Percentiles rank a stretch among this genome's conserved stretches.
These are phyloP conservation scores for Melanogrammus aeglefinus DNA, from an alignment of 2,797 vertebrate genomes.

Conservation along the genomic window DNA sequence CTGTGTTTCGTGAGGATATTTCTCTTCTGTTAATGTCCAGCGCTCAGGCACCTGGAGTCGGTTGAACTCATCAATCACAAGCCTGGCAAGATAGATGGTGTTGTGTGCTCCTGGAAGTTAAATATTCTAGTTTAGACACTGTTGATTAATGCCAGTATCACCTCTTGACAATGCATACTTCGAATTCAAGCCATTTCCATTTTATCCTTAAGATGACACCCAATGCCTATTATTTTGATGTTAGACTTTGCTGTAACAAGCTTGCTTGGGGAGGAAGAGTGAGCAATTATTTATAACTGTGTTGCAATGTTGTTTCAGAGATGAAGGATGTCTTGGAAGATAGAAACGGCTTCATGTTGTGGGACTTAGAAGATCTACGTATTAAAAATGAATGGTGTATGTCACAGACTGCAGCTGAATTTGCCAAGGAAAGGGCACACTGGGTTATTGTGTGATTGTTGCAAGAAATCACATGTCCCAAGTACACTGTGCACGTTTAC, in stretches of 20 bases:
- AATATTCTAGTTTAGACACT: slow-evolving; percentile 21
- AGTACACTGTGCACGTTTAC: slow-evolving; percentile 44
- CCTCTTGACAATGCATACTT: slow-evolving; percentile 22
- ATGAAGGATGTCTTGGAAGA: slow-evolving; percentile 49
- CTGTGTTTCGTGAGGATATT: slow-evolving; percentile 52
- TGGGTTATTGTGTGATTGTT: slow-evolving; percentile 14
- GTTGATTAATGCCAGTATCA: not conserved
- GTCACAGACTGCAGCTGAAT: slow-evolving; percentile 33
- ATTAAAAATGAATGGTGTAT: slow-evolving; percentile 49
- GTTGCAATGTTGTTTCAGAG: slow-evolving; percentile 51
- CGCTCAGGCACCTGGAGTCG: slow-evolving; percentile 46
- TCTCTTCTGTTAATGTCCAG: slow-evolving; percentile 39
- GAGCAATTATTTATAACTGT: slow-evolving; percentile 61
- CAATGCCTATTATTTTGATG: slow-evolving; percentile 6
- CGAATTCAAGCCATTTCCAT: slow-evolving; percentile 6
- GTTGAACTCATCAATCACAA: slow-evolving; percentile 49
- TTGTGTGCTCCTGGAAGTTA: not conserved
- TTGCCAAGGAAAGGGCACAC: slow-evolving; percentile 34
- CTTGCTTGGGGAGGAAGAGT: slow-evolving; percentile 45
- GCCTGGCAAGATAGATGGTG: slow-evolving; percentile 16
- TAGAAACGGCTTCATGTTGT: slow-evolving; percentile 43
- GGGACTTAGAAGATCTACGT: slow-evolving; percentile 51
- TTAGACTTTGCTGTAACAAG: slow-evolving; percentile 60
- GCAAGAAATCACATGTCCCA: slow-evolving; percentile 26
- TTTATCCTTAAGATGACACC: not conserved